phyloP scores from a whole-genome alignment of 2,888 invertebrate species.

The Nyleta sp. region DNA sequence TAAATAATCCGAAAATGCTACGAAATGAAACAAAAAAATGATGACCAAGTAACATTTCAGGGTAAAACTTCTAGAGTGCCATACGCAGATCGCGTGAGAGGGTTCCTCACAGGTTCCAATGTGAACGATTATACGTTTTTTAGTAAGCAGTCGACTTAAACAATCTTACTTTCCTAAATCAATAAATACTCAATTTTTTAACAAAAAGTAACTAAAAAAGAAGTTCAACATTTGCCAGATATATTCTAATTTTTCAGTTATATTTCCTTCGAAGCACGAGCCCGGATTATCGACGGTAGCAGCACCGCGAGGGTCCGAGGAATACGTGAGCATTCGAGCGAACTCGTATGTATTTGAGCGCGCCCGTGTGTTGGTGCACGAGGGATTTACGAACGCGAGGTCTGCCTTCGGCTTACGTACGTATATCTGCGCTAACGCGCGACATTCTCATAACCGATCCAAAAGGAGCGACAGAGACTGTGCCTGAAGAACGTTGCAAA shows the following conservation, averaged over 20 bases:
- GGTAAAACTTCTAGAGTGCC: too few species aligned
- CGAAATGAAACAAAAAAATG: too few species aligned
- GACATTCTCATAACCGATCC: slow-evolving; percentile 63
- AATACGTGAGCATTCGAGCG: slow-evolving; percentile 30
- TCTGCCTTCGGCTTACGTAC: slow-evolving; percentile 60
- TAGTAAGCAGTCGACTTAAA: too few species aligned
- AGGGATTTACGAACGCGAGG: slow-evolving; percentile 62
- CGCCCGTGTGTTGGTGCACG: slow-evolving; percentile 32
- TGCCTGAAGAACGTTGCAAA: slow-evolving; percentile 31
- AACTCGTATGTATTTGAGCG: slow-evolving; percentile 30
- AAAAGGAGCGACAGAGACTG: slow-evolving; percentile 39
- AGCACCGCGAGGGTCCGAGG: slow-evolving; percentile 55
- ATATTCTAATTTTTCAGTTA: slow-evolving; percentile 48
- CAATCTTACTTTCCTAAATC: too few species aligned
- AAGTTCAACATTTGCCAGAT: too few species aligned
- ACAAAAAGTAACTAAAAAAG: too few species aligned
- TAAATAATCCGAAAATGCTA: too few species aligned
- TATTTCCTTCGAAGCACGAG: slow-evolving; percentile 44
- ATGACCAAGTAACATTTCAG: too few species aligned
- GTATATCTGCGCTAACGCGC: slow-evolving; percentile 63
- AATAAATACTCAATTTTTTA: too few species aligned
- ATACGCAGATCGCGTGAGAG: too few species aligned
- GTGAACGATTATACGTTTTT: too few species aligned
- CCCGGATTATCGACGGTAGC: slow-evolving; percentile 55
- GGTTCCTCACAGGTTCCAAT: too few species aligned